Evolutionary conservation across 2,113 vertebrate genomes (phyloP).

Genomic region (Acrocephalus arundinaceus): DNA sequence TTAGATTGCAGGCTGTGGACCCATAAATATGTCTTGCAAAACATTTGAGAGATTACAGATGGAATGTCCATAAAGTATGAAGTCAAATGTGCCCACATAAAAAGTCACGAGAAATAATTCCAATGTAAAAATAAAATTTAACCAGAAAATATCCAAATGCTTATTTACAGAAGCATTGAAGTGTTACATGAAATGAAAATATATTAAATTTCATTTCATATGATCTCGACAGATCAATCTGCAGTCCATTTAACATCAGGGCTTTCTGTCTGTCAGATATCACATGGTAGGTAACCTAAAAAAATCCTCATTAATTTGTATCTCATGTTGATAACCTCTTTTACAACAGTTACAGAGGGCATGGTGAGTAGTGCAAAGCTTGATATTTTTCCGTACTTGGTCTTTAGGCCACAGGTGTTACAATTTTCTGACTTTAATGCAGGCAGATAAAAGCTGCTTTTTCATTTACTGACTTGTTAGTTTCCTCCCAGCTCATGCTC

Average conservation of each 20-base stretch:
- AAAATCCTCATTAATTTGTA: not conserved
- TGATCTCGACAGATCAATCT: not conserved
- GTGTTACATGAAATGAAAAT: not conserved
- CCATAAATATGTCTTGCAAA: not conserved
- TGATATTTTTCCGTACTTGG: not conserved
- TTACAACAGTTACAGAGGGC: not conserved
- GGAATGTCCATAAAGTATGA: not conserved
- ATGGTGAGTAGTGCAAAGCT: not conserved
- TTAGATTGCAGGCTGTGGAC: not conserved
- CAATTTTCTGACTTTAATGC: not conserved
- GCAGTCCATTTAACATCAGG: not conserved
- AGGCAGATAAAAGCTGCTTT: not conserved
- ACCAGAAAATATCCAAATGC: not conserved
- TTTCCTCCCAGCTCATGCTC: not conserved
- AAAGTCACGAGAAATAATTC: not conserved
- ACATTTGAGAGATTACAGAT: not conserved
- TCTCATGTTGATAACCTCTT: not conserved
- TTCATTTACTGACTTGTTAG: not conserved
- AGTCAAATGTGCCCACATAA: not conserved
- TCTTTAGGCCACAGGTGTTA: not conserved
- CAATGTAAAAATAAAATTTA: not conserved
- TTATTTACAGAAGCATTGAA: not conserved
- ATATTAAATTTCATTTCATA: not conserved
- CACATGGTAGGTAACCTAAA: not conserved
- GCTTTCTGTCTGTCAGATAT: not conserved